Percentiles rank a stretch among this genome's conserved stretches.
These are phyloP conservation scores for Periplaneta americana DNA, from an alignment of 1,140 invertebrate genomes.

Conservation along the genomic window DNA sequence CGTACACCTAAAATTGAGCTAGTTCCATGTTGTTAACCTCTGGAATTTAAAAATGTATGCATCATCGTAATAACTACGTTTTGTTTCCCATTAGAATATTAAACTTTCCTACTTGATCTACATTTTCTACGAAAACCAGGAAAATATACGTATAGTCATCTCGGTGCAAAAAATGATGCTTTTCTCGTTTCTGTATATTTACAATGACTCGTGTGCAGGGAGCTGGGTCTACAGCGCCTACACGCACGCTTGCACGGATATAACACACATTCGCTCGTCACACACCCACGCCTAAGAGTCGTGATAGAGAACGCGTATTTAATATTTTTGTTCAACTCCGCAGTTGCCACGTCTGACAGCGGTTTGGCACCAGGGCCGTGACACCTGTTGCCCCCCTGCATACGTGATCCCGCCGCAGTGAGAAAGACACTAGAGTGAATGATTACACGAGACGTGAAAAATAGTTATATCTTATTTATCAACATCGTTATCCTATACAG, in stretches of 20 bases:
- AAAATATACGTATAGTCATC: background rate
- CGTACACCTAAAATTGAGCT: background rate
- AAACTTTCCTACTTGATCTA: background rate
- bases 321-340: background rate
- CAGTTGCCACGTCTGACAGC: background rate
- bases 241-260: background rate
- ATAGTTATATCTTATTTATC: background rate
- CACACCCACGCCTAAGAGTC: background rate
- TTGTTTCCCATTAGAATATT: background rate
- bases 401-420: background rate
- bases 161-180: background rate
- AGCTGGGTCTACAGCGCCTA: background rate
- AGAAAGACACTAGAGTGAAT: constrained; percentile 11
- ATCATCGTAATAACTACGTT: background rate
- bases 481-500: background rate
- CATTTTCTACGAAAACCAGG: background rate
- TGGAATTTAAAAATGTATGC: background rate
- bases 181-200: background rate
- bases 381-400: background rate
- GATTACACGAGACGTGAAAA: background rate
- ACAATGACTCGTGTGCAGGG: background rate
- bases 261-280: background rate
- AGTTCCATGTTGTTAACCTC: background rate
- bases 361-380: background rate
- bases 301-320: background rate